These are phyloP conservation scores for Stramonita haemastoma DNA, from an alignment of 2,888 invertebrate species.

Conservation along the genomic window DNA sequence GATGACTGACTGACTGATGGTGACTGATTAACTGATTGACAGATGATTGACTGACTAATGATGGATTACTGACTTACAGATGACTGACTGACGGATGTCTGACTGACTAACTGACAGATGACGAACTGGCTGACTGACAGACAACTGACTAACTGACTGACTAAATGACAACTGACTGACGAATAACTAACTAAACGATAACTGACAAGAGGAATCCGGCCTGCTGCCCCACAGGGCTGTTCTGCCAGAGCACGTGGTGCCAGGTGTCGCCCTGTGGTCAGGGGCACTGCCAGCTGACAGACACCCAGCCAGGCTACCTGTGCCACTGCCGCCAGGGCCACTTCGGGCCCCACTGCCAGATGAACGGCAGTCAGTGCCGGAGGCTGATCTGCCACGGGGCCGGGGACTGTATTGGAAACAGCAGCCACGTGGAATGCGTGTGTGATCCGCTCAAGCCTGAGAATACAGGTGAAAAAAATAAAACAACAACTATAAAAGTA, in stretches of 20 bases:
- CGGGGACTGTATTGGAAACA: conserved; percentile 84
- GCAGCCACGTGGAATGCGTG: conserved; percentile 82
- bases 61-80: no score
- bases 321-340: conserved; percentile 85
- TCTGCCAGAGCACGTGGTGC: conserved; percentile 87
- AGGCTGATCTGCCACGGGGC: conserved; percentile 78
- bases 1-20: no score
- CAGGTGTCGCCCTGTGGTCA: conserved; percentile 84
- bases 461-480: conserved; percentile 60
- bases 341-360: conserved; percentile 83
- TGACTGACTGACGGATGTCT: no score
- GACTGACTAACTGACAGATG: no score
- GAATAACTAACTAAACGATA: no score
- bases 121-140: no score
- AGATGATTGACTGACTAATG: no score
- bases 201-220: no score
- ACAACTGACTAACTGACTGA: no score
- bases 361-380: conserved; percentile 77
- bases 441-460: conserved; percentile 88
- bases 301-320: conserved; percentile 78
- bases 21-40: no score
- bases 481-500: no score
- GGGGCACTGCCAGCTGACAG: conserved; percentile 82
- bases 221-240: conserved; percentile 82
- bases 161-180: no score